phyloP scores from a whole-genome alignment of 2,888 invertebrate genomes.

The Drosophila neotestacea region DNA sequence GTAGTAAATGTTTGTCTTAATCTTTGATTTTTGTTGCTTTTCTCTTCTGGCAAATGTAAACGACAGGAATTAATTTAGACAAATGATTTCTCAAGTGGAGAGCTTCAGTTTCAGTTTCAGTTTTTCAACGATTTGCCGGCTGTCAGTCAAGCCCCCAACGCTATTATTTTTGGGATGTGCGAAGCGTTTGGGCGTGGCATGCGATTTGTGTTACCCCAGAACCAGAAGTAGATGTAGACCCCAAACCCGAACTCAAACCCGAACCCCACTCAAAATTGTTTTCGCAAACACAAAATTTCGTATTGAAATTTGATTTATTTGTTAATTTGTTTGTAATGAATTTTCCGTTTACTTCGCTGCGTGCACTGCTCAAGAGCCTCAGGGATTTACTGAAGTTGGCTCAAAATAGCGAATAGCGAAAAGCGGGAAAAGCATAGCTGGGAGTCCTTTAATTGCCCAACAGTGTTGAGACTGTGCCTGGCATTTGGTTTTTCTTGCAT shows the following conservation, averaged over 20 bases:
- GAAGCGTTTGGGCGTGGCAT: constrained; percentile 73
- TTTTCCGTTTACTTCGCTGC: constrained; percentile 77
- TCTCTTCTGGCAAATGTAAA: constrained; percentile 84
- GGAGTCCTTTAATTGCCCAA: constrained; percentile 70
- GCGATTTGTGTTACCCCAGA: constrained; percentile 46
- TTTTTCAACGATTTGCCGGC: constrained; percentile 76
- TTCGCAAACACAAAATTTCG: constrained; percentile 82
- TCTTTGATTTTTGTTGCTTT: constrained; percentile 84
- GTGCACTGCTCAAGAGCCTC: constrained; percentile 26
- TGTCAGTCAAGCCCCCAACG: constrained; percentile 68
- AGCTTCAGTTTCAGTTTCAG: constrained; percentile 54
- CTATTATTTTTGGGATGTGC: constrained; percentile 19
- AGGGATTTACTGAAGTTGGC: constrained; percentile 15
- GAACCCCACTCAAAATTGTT: constrained; percentile 81
- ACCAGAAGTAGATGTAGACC: not conserved
- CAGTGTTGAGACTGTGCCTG: constrained; percentile 49
- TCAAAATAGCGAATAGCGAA: constrained; percentile 16
- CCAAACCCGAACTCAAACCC: not conserved
- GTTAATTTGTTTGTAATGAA: constrained; percentile 85
- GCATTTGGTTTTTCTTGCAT: constrained; percentile 70
- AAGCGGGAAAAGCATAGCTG: constrained; percentile 22
- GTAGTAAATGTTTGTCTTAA: constrained; percentile 85
- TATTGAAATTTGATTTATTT: constrained; percentile 86
- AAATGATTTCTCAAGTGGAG: constrained; percentile 85
- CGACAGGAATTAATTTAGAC: constrained; percentile 86